A percentile compares a stretch with the other conserved stretches of the same genome.
Evolutionary conservation across 92 coral and sea anemone species (phyloP).

Genomic region (Epizoanthus fatuus): DNA sequence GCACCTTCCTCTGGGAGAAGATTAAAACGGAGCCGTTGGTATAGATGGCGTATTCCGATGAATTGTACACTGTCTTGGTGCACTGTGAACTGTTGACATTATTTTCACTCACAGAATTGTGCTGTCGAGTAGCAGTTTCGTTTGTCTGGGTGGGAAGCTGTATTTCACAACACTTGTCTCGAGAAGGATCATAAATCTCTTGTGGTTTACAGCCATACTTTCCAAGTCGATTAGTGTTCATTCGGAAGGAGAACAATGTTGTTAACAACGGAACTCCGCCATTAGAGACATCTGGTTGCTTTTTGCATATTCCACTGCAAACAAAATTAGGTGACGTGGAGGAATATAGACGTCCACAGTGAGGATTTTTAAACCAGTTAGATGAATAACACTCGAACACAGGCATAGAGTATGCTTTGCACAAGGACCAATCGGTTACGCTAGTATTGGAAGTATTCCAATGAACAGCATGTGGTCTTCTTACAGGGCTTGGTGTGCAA

Average conservation of each 20-base stretch:
- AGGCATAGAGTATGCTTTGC: not conserved
- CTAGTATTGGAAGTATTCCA: not conserved
- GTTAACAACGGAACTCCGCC: not conserved
- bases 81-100: not conserved
- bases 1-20: no score
- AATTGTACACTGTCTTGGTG: not conserved
- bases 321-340: not conserved
- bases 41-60: not conserved
- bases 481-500: not conserved
- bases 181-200: no score
- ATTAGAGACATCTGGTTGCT: no score
- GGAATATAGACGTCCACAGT: not conserved
- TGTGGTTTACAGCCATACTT: no score
- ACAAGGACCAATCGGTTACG: not conserved
- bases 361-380: not conserved
- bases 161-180: no score
- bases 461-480: not conserved
- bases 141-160: no score
- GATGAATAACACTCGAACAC: not conserved
- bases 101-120: not conserved
- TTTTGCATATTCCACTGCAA: not conserved
- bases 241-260: not conserved
- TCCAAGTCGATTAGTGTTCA: no score
- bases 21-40: not conserved
- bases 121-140: no score